A percentile compares a stretch with the other conserved stretches of the same genome.
Conservation (phyloP, 2,797 vertebrate species). For the Leptoclinus maculatus region DNA sequence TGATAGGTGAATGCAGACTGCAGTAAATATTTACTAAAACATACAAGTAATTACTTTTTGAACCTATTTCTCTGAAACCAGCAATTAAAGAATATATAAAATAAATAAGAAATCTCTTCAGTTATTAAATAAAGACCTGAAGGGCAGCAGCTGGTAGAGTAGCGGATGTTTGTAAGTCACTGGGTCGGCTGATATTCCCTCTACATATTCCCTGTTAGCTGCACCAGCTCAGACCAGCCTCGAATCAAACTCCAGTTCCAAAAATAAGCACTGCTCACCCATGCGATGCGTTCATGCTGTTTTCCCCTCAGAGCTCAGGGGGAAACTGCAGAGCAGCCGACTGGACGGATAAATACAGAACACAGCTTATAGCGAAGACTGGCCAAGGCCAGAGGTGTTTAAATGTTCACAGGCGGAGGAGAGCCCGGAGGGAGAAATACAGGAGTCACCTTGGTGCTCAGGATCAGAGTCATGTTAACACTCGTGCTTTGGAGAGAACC, state of each 20-base stretch:
- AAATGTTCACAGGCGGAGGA: conserved; percentile 29
- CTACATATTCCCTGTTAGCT: conserved; percentile 16
- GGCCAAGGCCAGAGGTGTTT: conserved; percentile 46
- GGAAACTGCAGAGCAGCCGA: conserved; percentile 17
- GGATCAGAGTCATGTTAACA: conserved; percentile 37
- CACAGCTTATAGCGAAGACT: conserved; percentile 14
- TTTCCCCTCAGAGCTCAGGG: conserved; percentile 30
- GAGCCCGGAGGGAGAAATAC: conserved; percentile 8
- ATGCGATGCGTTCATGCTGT: conserved; percentile 22
- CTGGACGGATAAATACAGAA: conserved; percentile 58
- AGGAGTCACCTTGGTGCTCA: conserved; percentile 46
- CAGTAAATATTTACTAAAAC: background rate
- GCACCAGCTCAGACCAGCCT: conserved; percentile 8
- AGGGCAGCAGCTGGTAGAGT: conserved; percentile 9
- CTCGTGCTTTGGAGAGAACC: background rate
- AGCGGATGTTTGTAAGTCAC: conserved; percentile 52
- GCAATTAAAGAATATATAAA: background rate
- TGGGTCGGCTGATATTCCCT: conserved; percentile 38
- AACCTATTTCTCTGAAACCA: background rate
- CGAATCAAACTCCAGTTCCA: conserved; percentile 36
- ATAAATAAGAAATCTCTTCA: background rate
- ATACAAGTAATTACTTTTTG: background rate
- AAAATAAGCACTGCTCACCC: conserved; percentile 55
- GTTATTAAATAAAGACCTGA: conserved; percentile 2
- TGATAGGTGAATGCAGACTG: background rate